Evolutionary conservation across 1,140 invertebrate genomes (phyloP), one percentile per base, ranked within the genome.

Genomic region (Papilio xuthus): DNA sequence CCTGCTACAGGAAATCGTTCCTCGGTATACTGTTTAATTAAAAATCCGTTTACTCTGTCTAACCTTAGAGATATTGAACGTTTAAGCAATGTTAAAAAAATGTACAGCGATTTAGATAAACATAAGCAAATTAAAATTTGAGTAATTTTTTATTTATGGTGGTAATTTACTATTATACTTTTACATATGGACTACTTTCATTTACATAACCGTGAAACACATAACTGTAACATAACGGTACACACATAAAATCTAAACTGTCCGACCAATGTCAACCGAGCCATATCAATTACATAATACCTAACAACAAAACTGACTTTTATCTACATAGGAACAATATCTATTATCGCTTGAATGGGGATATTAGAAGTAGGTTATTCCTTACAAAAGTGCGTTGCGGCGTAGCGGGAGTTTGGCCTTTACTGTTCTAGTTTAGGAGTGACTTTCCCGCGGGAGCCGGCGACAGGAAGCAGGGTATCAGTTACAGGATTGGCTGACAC

Each of bases 401-500:
- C 13, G 7, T 26, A 32, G n/a, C 75, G 63, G 69, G 77, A 88
- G 63, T 84, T 84, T 83, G 23, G 79, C 80, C 88, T 79, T 53
- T 89, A 81, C 76, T 0, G 0, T 0, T 2, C 0, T 13, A 0
- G 13, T 4, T 71, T 87, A 91, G 37, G 77, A 85, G 83, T 60
- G 60, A 9, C 73, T 84, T 83, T 87, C 3, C 50, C 10, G 70
- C 86, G 84, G 18, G 13, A 41, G 70, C 44, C 71, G 70, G 84
- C 78, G 75, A 87, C 86, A 91, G 90, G 89, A 91, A 93, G 86
- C 88, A 85, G 82, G 86, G 90, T 93, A 90, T 93, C 92, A 88
- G 83, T 93, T 93, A 92, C 92, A 92, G 86, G 92, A 93, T 93
- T 93, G 92, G 92, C 90, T 87, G 85, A 70, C 78, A 82, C 32